A percentile compares a stretch with the other conserved stretches of the same genome.
These are phyloP conservation scores for Falco novaeseelandiae DNA, from an alignment of 2,797 vertebrate species.

Conservation along the genomic window DNA sequence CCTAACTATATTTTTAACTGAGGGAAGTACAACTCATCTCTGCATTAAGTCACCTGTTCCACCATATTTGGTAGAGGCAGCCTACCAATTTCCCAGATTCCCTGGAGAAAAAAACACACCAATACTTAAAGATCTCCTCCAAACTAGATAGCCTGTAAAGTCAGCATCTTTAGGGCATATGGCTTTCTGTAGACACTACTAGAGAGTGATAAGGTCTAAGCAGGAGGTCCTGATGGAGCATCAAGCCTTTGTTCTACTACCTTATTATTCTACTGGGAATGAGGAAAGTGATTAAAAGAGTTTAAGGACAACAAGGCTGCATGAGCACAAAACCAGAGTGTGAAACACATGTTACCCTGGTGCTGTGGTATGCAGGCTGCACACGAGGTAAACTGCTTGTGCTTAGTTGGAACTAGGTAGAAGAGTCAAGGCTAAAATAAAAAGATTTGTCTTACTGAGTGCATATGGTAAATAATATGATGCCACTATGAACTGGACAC, in stretches of 20 bases:
- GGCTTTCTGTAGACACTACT: not conserved
- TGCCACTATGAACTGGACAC: not conserved
- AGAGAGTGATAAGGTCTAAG: not conserved
- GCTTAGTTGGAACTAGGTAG: not conserved
- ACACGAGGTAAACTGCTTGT: not conserved
- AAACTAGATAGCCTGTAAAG: fast-evolving
- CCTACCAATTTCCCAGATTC: not conserved
- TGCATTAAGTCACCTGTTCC: not conserved
- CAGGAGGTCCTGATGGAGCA: not conserved
- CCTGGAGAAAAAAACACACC: fast-evolving
- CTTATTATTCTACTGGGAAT: not conserved
- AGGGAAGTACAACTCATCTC: not conserved
- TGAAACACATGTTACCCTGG: not conserved
- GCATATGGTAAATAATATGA: not conserved
- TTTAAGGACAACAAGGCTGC: not conserved
- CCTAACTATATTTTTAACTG: not conserved
- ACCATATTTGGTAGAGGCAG: not conserved
- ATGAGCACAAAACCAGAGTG: not conserved
- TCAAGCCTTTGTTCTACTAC: not conserved
- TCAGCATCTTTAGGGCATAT: not conserved
- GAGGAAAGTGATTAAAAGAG: not conserved
- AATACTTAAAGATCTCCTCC: not conserved
- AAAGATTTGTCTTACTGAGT: not conserved
- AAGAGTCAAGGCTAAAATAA: not conserved
- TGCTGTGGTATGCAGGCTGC: not conserved